phyloP scores from a whole-genome alignment of 2,888 invertebrate species.

The Ennomos fuscantarius region DNA sequence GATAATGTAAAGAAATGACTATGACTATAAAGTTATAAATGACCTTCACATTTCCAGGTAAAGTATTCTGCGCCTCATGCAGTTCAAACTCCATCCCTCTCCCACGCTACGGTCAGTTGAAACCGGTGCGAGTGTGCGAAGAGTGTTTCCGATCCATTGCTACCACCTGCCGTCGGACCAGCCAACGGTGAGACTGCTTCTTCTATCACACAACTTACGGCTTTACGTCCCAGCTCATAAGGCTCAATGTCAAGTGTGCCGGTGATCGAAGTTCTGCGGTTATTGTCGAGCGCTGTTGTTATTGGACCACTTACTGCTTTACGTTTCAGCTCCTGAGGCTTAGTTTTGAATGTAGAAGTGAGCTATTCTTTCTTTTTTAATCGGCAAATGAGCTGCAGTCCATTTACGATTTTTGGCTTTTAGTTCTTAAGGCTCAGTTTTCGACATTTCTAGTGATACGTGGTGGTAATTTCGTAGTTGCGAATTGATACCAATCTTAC shows the following conservation, averaged over 20 bases:
- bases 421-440: too few species aligned
- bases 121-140: slow-evolving; percentile 97
- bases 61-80: slow-evolving; percentile 97
- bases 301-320: neutral
- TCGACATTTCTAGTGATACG: too few species aligned
- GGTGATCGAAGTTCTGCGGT: neutral
- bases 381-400: too few species aligned
- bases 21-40: too few species aligned
- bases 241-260: slow-evolving; percentile 3
- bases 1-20: too few species aligned
- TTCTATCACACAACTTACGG: neutral
- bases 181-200: slow-evolving; percentile 30
- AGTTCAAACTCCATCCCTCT: slow-evolving; percentile 96
- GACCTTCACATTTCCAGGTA: slow-evolving; percentile 62
- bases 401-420: too few species aligned
- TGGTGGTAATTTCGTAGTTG: too few species aligned
- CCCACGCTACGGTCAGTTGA: slow-evolving; percentile 95
- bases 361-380: too few species aligned
- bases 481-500: too few species aligned
- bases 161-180: slow-evolving; percentile 50
- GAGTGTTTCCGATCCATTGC: slow-evolving; percentile 87
- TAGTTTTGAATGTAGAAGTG: too few species aligned
- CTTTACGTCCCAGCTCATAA: slow-evolving; percentile 4
- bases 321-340: neutral
- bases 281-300: neutral